Evolutionary conservation across 2,888 invertebrate species (phyloP).

Genomic region (Synanthedon andrenaeformis): DNA sequence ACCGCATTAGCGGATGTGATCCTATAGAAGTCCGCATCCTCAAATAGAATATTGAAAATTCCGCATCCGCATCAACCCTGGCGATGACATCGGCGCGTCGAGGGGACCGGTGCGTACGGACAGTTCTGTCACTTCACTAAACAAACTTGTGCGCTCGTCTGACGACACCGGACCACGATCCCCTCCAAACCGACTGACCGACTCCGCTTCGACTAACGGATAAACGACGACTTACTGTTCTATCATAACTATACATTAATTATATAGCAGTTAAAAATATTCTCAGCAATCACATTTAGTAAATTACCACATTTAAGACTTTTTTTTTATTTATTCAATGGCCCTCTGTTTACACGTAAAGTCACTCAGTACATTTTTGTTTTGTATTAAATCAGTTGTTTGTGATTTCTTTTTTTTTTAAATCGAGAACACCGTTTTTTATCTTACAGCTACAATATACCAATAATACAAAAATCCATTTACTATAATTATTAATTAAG

Average conservation of each 20-base stretch:
- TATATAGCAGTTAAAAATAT: slow-evolving; percentile 64
- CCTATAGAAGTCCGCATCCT: too few relatives aligned
- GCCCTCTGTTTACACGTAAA: slow-evolving; percentile 70
- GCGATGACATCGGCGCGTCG: too few relatives aligned
- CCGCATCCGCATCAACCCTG: too few relatives aligned
- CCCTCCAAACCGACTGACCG: too few relatives aligned
- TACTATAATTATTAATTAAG: slow-evolving; percentile 70
- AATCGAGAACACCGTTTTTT: slow-evolving; percentile 59
- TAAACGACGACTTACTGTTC: slow-evolving; percentile 46
- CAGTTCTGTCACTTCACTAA: too few relatives aligned
- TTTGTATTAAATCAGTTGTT: slow-evolving; percentile 65
- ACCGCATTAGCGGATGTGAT: too few relatives aligned
- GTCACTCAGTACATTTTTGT: slow-evolving; percentile 68
- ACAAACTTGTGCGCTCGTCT: too few relatives aligned
- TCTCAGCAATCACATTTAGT: slow-evolving; percentile 67
- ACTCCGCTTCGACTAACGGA: slow-evolving; percentile 17
- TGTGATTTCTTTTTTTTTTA: slow-evolving; percentile 31
- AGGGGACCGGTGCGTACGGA: too few relatives aligned
- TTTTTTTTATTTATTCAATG: slow-evolving; percentile 65
- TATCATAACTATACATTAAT: slow-evolving; percentile 57
- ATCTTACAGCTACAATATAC: slow-evolving; percentile 68
- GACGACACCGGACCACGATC: too few relatives aligned
- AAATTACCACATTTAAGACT: slow-evolving; percentile 64
- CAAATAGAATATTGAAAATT: too few relatives aligned
- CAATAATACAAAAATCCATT: slow-evolving; percentile 71